Evolutionary conservation across 2,797 vertebrate species (phyloP).

Genomic region (Lepilemur septentrionalis): DNA sequence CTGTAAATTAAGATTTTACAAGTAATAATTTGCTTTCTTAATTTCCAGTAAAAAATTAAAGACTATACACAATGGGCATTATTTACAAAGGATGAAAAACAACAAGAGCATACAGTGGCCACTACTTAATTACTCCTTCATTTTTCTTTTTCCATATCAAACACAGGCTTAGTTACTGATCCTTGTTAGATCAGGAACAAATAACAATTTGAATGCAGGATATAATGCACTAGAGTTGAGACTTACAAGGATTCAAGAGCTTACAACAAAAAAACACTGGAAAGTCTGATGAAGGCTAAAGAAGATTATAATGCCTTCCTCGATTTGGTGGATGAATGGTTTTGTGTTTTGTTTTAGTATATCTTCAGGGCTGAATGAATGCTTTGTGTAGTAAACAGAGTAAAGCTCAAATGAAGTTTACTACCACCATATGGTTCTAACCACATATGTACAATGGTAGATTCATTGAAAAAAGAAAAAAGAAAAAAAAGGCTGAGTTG

Average conservation of each 20-base stretch:
- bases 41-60: neutral
- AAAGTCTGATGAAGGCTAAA: neutral
- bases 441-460: neutral
- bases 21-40: neutral
- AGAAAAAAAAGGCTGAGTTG: neutral
- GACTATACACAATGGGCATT: neutral
- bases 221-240: neutral
- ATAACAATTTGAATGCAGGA: neutral
- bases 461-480: neutral
- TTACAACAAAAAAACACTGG: neutral
- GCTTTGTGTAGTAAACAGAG: slow-evolving; percentile 25
- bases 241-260: neutral
- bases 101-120: neutral
- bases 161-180: neutral
- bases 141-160: neutral
- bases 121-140: neutral
- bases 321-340: neutral
- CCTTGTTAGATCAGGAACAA: neutral
- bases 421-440: slow-evolving; percentile 38
- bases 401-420: slow-evolving; percentile 46
- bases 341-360: slow-evolving; percentile 54
- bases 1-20: neutral
- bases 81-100: slow-evolving; percentile 29
- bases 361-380: slow-evolving; percentile 52
- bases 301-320: neutral